Evolutionary conservation across 1,140 invertebrate genomes (phyloP), one percentile per base, ranked within the genome.

Genomic region (Zophobas morio): DNA sequence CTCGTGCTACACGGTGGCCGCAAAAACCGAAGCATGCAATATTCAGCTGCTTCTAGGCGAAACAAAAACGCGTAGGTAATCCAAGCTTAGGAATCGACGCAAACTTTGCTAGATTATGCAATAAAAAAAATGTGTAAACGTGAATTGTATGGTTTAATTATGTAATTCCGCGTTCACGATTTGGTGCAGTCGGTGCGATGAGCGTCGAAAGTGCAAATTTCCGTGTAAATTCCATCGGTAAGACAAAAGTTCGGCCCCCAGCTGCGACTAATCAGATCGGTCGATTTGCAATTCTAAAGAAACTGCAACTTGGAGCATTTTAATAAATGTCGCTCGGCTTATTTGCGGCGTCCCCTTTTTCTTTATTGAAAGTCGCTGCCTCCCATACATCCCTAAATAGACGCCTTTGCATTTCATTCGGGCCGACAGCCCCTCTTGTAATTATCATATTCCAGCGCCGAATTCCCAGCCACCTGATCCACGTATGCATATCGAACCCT

Each of bases 251-350:
- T 54, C 33, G 20, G 39, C n/a, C 39, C 60, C n/a, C 60, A 66
- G 33, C 60, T 36, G 60, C 39, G 37, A 39, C 60, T 66, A 20
- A 51, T 51, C 39, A 66, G 60, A 66, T 36, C 5, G 60, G 6
- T n/a, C 60, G 60, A 66, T 66, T 66, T 66, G 60, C 60, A 66
- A 66, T 37, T 66, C 60, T 66, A 66, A 66, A 42, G 60, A 66
- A 40, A 66, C 60, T 66, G 60, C 60, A 66, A 60, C 60, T 42
- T 66, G 37, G 33, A 42, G 39, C 60, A 42, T 66, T 66, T 66
- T 66, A 66, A 66, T 66, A 66, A 66, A 66, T 66, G 60, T 66
- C 37, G 56, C 56, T 60, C n/a, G 35, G 36, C n/a, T 54, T 37
- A 60, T 60, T 60, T 60, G 56, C 36, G 36, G 56, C 35, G 34